Conservation (phyloP, 2,113 vertebrate genomes). For the Hippoglossus stenolepis region DNA sequence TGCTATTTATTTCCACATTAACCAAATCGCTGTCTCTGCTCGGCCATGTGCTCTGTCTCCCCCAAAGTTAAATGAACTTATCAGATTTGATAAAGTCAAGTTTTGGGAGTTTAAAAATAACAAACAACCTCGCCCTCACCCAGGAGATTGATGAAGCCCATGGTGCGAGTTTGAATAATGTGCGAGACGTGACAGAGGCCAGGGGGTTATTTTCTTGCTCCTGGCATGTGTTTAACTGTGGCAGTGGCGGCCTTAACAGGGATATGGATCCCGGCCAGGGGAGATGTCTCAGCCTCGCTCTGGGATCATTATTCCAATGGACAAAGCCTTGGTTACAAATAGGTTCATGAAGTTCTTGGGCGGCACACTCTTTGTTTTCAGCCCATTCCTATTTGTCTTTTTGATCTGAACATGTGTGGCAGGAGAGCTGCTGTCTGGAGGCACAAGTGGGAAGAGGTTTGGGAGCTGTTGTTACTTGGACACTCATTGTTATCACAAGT, state of each 20-base stretch:
- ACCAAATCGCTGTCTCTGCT: conserved; percentile 38
- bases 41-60: neutral
- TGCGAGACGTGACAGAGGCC: conserved; percentile 54
- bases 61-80: conserved; percentile 30
- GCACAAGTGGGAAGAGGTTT: too few species aligned
- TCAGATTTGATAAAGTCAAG: conserved; percentile 38
- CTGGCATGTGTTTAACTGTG: conserved; percentile 64
- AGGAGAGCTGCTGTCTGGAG: conserved; percentile 45
- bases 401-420: conserved; percentile 74
- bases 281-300: conserved; percentile 68
- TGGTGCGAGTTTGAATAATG: conserved; percentile 62
- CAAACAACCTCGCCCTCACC: conserved; percentile 19
- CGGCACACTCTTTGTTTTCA: conserved; percentile 76
- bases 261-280: conserved; percentile 78
- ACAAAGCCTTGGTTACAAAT: conserved; percentile 80
- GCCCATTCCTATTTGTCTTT: conserved; percentile 77
- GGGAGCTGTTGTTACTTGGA: too few species aligned
- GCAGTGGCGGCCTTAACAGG: conserved; percentile 56
- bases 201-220: conserved; percentile 58
- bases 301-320: conserved; percentile 81
- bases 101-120: conserved; percentile 38
- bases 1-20: conserved; percentile 56
- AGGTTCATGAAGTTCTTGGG: conserved; percentile 79
- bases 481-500: too few species aligned
- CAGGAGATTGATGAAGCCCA: conserved; percentile 53